Percentiles rank a stretch among this genome's conserved stretches.
Evolutionary conservation across 2,888 invertebrate genomes (phyloP).

Genomic region (Gisinianus flammeolus): DNA sequence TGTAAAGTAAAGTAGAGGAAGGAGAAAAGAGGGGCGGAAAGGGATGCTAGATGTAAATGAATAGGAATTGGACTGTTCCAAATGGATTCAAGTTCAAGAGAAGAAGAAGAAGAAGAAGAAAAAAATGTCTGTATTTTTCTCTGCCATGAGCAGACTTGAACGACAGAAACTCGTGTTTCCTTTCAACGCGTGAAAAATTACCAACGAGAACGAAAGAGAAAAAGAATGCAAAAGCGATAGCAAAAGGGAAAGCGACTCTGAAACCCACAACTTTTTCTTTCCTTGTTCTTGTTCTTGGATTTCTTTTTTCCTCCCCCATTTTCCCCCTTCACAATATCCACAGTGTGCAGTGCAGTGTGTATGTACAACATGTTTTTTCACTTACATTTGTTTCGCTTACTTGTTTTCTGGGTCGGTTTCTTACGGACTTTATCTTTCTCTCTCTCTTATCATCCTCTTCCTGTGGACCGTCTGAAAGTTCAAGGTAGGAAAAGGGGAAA

Average conservation of each 20-base stretch:
- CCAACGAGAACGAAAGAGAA: too few species aligned
- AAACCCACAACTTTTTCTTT: background rate
- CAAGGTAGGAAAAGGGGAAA: too few species aligned
- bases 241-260: too few species aligned
- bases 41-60: conserved; percentile 23
- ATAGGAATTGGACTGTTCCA: background rate
- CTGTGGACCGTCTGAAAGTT: too few species aligned
- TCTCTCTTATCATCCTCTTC: background rate
- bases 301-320: background rate
- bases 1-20: background rate
- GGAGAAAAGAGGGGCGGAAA: background rate
- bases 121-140: conserved; percentile 33
- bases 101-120: background rate
- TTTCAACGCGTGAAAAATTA: conserved; percentile 35
- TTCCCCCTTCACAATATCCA: background rate
- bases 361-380: background rate
- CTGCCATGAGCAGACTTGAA: conserved; percentile 34
- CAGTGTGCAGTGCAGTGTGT: background rate
- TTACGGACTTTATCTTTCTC: background rate
- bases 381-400: background rate
- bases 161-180: conserved; percentile 25
- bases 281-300: background rate
- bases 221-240: too few species aligned
- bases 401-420: background rate
- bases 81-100: conserved; percentile 32